Conservation (phyloP, 1,140 invertebrate species). For the Chironomus tepperi region DNA sequence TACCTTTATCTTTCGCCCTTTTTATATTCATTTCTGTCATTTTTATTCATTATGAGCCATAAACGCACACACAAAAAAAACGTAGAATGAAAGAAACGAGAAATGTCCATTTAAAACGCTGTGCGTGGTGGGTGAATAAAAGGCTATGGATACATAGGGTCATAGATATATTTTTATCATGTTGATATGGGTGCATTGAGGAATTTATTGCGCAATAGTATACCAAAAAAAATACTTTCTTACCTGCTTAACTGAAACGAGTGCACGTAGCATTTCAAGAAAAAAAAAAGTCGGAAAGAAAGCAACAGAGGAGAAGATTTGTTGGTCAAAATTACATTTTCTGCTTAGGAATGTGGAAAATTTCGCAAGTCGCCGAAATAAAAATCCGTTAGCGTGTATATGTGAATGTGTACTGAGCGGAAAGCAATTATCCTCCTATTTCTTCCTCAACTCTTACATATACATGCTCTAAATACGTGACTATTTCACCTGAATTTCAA, state of each 20-base stretch:
- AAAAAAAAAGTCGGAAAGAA: no score
- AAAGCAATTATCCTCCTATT: constrained; percentile 1
- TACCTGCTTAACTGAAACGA: no score
- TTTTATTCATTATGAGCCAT: not conserved
- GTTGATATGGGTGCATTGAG: no score
- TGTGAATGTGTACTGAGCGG: not conserved
- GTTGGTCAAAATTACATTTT: not conserved
- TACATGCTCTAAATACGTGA: constrained; percentile 15
- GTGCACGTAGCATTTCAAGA: no score
- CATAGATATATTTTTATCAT: no score
- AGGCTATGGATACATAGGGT: no score
- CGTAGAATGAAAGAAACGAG: not conserved
- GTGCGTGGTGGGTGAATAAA: not conserved
- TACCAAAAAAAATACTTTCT: no score
- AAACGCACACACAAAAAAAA: not conserved
- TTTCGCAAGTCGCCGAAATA: not conserved
- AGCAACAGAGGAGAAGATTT: no score
- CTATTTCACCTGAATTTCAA: constrained; percentile 24
- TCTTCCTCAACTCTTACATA: not conserved
- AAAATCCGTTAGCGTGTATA: not conserved
- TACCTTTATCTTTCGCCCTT: not conserved
- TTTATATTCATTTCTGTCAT: not conserved
- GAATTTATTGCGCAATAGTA: no score
- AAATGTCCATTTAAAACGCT: not conserved
- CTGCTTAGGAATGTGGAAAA: constrained; percentile 6